These are phyloP conservation scores for Corythaeola cristata DNA, from an alignment of 2,113 vertebrate species.

Conservation along the genomic window DNA sequence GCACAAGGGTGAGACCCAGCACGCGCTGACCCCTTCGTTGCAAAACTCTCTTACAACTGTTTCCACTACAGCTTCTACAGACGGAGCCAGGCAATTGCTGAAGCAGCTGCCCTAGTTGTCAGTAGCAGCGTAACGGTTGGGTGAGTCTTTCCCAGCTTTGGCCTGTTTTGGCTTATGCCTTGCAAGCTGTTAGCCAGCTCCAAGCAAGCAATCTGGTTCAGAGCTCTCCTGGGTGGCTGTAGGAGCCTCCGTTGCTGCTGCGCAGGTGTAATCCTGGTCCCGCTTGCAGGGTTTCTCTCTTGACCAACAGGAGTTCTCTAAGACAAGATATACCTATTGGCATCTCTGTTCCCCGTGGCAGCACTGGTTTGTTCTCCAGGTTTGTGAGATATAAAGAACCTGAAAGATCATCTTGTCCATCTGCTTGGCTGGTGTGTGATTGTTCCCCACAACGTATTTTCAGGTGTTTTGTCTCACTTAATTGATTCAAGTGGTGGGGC, in stretches of 20 bases:
- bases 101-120: not conserved
- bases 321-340: not conserved
- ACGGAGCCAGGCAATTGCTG: not conserved
- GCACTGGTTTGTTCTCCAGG: not conserved
- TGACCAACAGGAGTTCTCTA: not conserved
- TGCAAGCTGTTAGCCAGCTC: not conserved
- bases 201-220: fast-evolving
- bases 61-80: not conserved
- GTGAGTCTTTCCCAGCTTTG: not conserved
- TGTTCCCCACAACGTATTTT: not conserved
- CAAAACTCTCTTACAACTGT: not conserved
- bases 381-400: not conserved
- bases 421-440: not conserved
- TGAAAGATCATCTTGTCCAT: not conserved
- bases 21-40: fast-evolving
- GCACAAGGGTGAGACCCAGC: not conserved
- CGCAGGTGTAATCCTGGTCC: fast-evolving
- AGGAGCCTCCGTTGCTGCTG: fast-evolving
- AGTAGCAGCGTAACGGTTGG: not conserved
- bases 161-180: not conserved
- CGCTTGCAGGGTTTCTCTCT: not conserved
- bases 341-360: not conserved
- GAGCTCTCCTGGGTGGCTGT: not conserved
- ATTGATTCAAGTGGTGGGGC: not conserved
- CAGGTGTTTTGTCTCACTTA: not conserved